Base-by-base conservation (phyloP, 1,140 invertebrate species). In the Rhynchophorus ferrugineus region DNA sequence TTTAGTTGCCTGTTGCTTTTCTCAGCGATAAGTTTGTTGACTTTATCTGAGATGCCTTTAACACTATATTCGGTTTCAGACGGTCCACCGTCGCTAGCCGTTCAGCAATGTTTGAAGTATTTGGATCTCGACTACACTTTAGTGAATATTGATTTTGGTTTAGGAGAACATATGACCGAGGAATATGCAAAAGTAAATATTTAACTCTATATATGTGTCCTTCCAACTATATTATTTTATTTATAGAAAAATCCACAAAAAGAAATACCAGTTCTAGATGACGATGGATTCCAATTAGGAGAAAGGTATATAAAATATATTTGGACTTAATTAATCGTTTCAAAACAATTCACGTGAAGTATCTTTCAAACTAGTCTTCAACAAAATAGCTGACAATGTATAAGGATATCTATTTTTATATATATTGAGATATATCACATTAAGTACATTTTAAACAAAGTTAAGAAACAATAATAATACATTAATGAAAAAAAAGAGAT, bases 161-260 rank as follows among this genome's bases (percentile, higher is more conserved):
- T 76, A 47, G 77, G 82, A 14, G 84, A 87, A 56, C 84, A 86
- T 65, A 76, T 85, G 73, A 82, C 79, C 6, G 69, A 79, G 1
- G 78, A 83, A 19, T 88, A 80, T 69, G 78, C 73, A 21, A 71
- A 82, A 76, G 83, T 87, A 73, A 46, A 29, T 29, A 29, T 11
- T 29, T 14, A 17, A 39, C 2, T 39, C 9, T 6, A 11, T 13
- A 35, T 2, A 35, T 35, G 20, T 22, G 34, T 21, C 2, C 41
- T 21, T 29, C 24, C 11, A 5, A 11, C 24, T 29, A 29, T 29
- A 29, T 29, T 6, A 6, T 29, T 29, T 29, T 29, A 37, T 19
- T 58, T 58, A 7, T 63, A 87, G 84, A 75, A 82, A 69, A 87
- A 87, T 73, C 84, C 84, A 2, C 84, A 88, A 71, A 85, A 85